Conservation (phyloP, 2,888 invertebrate species). For the Gibbula magus region DNA sequence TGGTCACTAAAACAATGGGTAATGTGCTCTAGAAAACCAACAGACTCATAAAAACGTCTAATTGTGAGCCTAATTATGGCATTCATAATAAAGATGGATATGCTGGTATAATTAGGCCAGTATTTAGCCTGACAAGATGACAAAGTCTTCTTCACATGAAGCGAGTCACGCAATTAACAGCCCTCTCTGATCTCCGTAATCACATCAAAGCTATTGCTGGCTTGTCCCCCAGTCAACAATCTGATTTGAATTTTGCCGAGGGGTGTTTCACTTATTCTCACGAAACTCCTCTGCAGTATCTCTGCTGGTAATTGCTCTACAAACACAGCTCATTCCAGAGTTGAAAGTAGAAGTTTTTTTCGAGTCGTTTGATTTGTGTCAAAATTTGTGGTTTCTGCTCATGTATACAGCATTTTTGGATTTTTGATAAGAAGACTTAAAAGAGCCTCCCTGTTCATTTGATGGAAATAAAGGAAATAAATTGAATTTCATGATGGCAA, state of each 20-base stretch:
- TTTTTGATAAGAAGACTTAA: slow-evolving; percentile 12
- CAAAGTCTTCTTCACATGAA: too few species aligned
- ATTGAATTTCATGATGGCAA: too few species aligned
- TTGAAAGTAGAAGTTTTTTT: not conserved
- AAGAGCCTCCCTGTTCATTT: not conserved
- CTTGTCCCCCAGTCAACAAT: not conserved
- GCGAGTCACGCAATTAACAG: not conserved
- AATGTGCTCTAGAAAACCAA: too few species aligned
- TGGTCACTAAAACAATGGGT: too few species aligned
- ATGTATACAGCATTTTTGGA: not conserved
- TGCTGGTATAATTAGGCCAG: too few species aligned
- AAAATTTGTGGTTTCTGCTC: not conserved
- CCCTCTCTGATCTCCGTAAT: not conserved
- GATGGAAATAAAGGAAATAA: not conserved
- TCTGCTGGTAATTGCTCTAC: not conserved
- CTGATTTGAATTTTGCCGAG: not conserved
- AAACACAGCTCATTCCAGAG: not conserved
- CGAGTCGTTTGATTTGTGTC: not conserved
- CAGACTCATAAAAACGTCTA: too few species aligned
- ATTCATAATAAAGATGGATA: too few species aligned
- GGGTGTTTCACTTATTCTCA: not conserved
- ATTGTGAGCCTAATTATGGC: too few species aligned
- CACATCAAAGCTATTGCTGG: not conserved
- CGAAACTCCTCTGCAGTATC: not conserved
- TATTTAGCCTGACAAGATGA: too few species aligned